A percentile compares a stretch with the other conserved stretches of the same genome.
These are phyloP conservation scores for Semotilus atromaculatus DNA, from an alignment of 2,797 vertebrate species.

Conservation along the genomic window DNA sequence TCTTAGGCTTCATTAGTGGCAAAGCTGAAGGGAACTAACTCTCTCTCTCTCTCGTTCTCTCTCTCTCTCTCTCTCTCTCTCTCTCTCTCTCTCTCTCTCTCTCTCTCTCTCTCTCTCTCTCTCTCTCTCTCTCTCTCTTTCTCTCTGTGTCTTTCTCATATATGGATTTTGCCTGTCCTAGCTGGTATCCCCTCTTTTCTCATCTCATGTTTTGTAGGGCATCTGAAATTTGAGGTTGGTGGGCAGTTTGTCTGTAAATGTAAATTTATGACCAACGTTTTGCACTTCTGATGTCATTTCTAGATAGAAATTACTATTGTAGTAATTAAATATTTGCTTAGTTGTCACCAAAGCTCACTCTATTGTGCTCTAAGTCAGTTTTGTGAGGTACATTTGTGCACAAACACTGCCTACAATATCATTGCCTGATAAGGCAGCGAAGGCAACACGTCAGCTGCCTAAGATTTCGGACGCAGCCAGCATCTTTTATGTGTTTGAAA, in stretches of 20 bases:
- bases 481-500: background rate
- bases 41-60: background rate
- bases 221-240: no score
- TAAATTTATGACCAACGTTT: no score
- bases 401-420: no score
- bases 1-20: slow-evolving; percentile 68
- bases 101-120: slow-evolving; percentile 44
- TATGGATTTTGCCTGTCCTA: slow-evolving; percentile 2
- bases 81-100: background rate
- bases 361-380: no score
- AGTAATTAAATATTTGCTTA: no score
- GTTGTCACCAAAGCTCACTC: no score
- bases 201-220: background rate
- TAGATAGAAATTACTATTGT: no score
- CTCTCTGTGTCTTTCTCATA: background rate
- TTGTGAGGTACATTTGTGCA: no score
- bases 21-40: slow-evolving; percentile 51
- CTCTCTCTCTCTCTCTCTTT: slow-evolving; percentile 36
- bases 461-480: background rate
- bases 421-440: no score
- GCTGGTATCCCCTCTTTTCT: slow-evolving; percentile 3
- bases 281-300: no score
- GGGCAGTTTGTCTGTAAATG: no score
- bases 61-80: slow-evolving; percentile 30
- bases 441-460: no score